Conservation (phyloP, 2,888 invertebrate species). For the Drosophila neotestacea region DNA sequence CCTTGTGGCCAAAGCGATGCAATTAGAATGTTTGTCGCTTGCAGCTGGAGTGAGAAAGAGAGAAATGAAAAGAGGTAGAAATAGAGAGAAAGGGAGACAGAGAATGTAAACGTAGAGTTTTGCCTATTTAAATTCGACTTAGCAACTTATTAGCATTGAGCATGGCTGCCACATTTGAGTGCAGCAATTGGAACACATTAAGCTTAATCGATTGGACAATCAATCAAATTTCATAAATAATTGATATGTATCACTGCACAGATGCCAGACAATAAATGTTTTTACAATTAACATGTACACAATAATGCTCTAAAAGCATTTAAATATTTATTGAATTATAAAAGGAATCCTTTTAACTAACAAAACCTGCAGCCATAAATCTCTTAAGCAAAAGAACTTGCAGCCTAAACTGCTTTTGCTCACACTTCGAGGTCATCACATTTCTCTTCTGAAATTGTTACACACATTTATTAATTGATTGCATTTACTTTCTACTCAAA, state of each 20-base stretch:
- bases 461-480: not conserved
- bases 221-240: constrained; percentile 16
- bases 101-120: not conserved
- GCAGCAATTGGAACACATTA: not conserved
- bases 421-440: not conserved
- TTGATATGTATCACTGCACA: constrained; percentile 3
- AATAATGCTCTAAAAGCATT: not conserved
- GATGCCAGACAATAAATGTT: not conserved
- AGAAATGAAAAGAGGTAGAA: not conserved
- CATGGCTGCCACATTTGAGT: not conserved
- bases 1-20: constrained; percentile 31
- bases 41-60: not conserved
- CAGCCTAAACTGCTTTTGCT: not conserved
- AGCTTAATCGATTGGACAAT: constrained; percentile 13
- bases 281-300: not conserved
- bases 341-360: not conserved
- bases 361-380: too few relatives aligned
- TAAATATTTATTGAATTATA: not conserved
- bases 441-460: not conserved
- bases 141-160: constrained; percentile 22
- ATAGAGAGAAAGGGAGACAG: not conserved
- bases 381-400: too few relatives aligned
- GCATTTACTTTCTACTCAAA: too few relatives aligned
- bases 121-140: constrained; percentile 9
- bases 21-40: constrained; percentile 32